These are phyloP conservation scores for Oasisia sp. DNA, from an alignment of 2,888 invertebrate species.

Conservation along the genomic window DNA sequence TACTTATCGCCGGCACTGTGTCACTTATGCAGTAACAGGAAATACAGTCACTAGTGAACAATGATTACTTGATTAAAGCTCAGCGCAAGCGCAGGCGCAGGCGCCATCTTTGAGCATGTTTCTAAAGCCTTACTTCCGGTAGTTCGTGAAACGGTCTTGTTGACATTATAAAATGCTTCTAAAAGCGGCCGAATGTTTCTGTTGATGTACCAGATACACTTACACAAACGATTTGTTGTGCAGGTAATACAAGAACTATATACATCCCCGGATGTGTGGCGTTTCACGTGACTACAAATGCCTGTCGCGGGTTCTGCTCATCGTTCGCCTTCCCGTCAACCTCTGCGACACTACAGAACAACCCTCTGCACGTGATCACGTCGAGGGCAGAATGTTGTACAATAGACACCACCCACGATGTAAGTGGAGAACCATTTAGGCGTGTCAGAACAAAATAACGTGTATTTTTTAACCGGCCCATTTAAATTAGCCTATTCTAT, in stretches of 20 bases:
- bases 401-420: slow-evolving; percentile 88
- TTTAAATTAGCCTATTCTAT: no score
- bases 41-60: not conserved
- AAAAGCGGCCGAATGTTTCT: not conserved
- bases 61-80: not conserved
- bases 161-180: not conserved
- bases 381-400: slow-evolving; percentile 90
- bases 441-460: no score
- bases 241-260: slow-evolving; percentile 83
- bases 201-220: not conserved
- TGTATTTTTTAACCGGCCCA: no score
- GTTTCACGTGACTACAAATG: slow-evolving; percentile 86
- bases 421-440: slow-evolving; percentile 65
- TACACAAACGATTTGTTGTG: slow-evolving; percentile 28
- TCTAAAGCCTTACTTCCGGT: not conserved
- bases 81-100: not conserved
- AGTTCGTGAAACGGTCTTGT: not conserved
- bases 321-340: slow-evolving; percentile 82
- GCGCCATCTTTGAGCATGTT: not conserved
- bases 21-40: not conserved
- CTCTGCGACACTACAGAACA: slow-evolving; percentile 64
- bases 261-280: slow-evolving; percentile 86
- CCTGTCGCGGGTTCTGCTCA: slow-evolving; percentile 87
- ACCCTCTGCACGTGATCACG: slow-evolving; percentile 75
- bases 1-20: not conserved